Base-by-base conservation (phyloP, 1,140 invertebrate genomes). In the Drosophila navojoa region DNA sequence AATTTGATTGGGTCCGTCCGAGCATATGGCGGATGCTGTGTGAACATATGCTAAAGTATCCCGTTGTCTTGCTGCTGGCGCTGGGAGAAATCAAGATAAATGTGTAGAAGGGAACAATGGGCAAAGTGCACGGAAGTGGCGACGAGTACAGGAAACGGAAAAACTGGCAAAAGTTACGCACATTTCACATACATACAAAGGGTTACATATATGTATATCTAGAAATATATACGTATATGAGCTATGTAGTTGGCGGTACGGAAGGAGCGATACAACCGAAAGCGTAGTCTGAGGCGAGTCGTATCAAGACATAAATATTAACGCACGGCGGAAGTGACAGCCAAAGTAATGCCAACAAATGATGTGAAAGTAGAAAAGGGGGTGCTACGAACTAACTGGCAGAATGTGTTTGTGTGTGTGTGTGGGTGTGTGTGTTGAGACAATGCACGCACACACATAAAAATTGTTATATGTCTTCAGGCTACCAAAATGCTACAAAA, bases 261-360 rank as follows among this genome's bases (percentile, higher is more conserved):
- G 32, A 9, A 32, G 32, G 32, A 32, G 32, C 32, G 32, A 32
- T 32, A 32, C 32, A 6, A 2, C 6, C 0, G 60, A 5, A 4
- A 49, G 22, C 47, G 22, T 35, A 57, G 60, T 38, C 47, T 68
- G 70, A 71, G 38, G 3, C 27, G 64, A 76, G 79, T 63, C 81
- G 64, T 66, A 79, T 75, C 63, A 77, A 85, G 78, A 85, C 77
- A 84, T 85, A 85, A 84, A 84, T 85, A 84, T 85, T 73, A 84
- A 84, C 68, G 77, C 63, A 84, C 76, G 44, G 60, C 80, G 80
- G 80, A 84, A 77, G 77, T 66, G 80, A 80, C 81, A 85, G 68
- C 52, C 68, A 68, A 68, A 71, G 81, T 79, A 85, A 85, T 82
- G 80, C 72, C 72, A 80, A 80, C 80, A 79, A 85, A 84, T 71